These are phyloP conservation scores for Crossocerus cetratus DNA, from an alignment of 2,888 invertebrate species.

Conservation along the genomic window DNA sequence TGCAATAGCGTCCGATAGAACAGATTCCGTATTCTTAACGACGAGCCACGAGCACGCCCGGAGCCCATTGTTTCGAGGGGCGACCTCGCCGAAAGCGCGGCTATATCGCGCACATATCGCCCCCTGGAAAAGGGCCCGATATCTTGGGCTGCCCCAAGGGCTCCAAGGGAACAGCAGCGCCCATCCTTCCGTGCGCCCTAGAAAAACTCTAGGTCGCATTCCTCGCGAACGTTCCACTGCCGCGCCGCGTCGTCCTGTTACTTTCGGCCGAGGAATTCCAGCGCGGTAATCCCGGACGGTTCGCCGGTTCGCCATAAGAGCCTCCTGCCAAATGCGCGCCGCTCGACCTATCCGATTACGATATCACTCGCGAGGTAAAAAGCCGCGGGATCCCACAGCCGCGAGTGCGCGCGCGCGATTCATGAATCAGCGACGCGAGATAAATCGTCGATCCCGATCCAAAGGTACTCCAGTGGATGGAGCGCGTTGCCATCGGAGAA, in stretches of 20 bases:
- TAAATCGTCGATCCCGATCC: constrained; percentile 19
- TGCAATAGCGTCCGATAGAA: constrained; percentile 59
- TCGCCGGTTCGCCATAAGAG: no score
- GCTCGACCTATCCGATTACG: constrained; percentile 27
- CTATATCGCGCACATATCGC: constrained; percentile 35
- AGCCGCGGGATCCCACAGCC: constrained; percentile 11
- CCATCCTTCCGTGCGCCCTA: no score
- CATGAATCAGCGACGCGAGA: constrained; percentile 7
- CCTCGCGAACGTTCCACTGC: no score
- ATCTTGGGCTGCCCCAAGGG: no score
- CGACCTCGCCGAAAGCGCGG: constrained; percentile 48
- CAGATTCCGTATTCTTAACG: constrained; percentile 63
- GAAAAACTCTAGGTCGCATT: no score
- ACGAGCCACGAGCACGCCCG: constrained; percentile 48
- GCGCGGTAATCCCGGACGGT: no score
- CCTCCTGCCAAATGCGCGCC: constrained; percentile 10
- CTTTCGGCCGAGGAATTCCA: no score
- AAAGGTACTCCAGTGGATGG: no score
- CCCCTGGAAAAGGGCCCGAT: constrained; percentile 35
- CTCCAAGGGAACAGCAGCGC: no score
- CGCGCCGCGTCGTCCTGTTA: no score
- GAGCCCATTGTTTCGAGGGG: constrained; percentile 56
- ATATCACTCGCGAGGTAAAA: constrained; percentile 25
- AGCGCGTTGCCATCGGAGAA: no score
- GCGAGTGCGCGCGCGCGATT: no score